Evolutionary conservation across 2,888 invertebrate species (phyloP), one percentile per base, ranked within the genome.

Genomic region (Chymomyza amoena): DNA sequence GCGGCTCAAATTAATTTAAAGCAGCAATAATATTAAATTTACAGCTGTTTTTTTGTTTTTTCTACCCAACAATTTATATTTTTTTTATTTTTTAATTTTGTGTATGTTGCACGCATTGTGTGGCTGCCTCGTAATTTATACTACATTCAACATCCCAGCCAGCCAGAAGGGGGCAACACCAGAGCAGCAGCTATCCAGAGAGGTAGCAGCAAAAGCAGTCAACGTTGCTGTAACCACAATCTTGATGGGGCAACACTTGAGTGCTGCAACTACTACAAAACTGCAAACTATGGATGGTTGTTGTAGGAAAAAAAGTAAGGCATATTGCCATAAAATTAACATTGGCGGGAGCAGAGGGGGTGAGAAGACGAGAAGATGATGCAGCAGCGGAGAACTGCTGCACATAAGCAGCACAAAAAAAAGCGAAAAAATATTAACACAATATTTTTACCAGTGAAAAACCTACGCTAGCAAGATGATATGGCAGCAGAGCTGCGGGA

Each of bases 361-460:
- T 20, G 65, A 18, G 56, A 28, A 4, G 20, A 59, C 59, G 59
- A 59, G 28, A 6, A 32, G 32, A 0, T 32, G 32, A 9, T 2
- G 59, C 2, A 18, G 16, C 7, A 7, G 59, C 9, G 9, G 16
- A 28, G 15, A n/a, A 9, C 16, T 61, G 32, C 65, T 65, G 76
- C 61, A 69, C 71, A 68, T 60, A 61, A 68, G 66, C 60, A 74
- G 71, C 74, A 36, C 36, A 18, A 32, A 61, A 25, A n/a, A 51
- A 15, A 64, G 73, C 66, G 75, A 72, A 75, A 67, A 81, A 77
- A 78, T 78, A 86, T 83, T 85, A 83, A 81, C 84, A 81, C 81
- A 82, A 80, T 78, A 83, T 80, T 80, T 66, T 78, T 80, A 61
- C 78, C 69, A 61, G 63, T 72, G 61, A 68, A 51, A 50, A 20